A percentile compares a stretch with the other conserved stretches of the same genome.
phyloP scores from a whole-genome alignment of 2,888 invertebrate species.

The Cremastinae sp. region DNA sequence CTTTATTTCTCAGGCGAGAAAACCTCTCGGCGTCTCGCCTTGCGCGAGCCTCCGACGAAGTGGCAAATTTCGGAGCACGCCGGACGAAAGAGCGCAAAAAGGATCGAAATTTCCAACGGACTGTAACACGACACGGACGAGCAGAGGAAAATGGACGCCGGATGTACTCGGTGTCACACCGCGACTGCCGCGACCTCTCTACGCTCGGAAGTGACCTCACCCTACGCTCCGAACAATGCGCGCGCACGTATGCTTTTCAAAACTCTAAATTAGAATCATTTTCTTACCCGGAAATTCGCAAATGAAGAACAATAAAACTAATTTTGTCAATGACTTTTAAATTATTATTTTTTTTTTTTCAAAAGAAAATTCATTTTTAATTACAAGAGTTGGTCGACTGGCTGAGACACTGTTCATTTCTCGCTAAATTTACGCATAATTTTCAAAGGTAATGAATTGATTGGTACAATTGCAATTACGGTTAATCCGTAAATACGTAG shows the following conservation, averaged over 20 bases:
- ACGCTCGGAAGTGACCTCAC: constrained; percentile 40
- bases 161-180: constrained; percentile 1
- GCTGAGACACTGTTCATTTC: too few relatives aligned
- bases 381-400: too few relatives aligned
- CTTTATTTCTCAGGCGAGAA: not conserved
- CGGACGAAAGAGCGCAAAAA: constrained; percentile 28
- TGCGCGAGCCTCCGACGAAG: constrained; percentile 9
- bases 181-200: constrained; percentile 36
- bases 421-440: too few relatives aligned
- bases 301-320: too few relatives aligned
- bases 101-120: constrained; percentile 32
- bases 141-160: constrained; percentile 56
- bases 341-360: too few relatives aligned
- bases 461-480: constrained; percentile 26
- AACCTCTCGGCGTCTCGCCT: not conserved
- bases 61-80: constrained; percentile 9
- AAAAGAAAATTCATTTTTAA: too few relatives aligned
- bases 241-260: too few relatives aligned
- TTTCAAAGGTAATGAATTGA: constrained; percentile 8
- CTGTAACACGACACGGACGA: constrained; percentile 43
- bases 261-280: too few relatives aligned
- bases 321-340: too few relatives aligned
- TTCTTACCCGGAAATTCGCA: too few relatives aligned
- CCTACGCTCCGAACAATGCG: not conserved
- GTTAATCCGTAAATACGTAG: constrained; percentile 47